Conservation (phyloP, 1,140 invertebrate species). For the Scaptomyza hsui region DNA sequence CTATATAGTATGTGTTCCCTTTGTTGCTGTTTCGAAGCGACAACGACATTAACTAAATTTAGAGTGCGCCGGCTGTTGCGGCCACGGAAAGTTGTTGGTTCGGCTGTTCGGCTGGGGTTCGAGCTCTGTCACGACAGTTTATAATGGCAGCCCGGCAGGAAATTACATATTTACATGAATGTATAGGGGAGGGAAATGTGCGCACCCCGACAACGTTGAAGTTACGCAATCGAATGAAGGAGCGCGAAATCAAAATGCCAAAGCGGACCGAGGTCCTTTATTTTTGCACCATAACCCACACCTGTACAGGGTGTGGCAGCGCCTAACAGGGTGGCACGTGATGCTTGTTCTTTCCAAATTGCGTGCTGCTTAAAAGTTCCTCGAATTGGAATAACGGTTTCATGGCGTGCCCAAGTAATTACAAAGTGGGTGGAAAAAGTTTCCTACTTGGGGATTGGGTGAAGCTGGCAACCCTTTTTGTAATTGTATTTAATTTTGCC, state of each 20-base stretch:
- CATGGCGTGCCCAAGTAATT: conserved; percentile 74
- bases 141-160: conserved; percentile 50
- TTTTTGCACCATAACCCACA: conserved; percentile 56
- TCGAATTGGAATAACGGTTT: conserved; percentile 21
- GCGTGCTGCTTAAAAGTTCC: conserved; percentile 48
- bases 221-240: conserved; percentile 73
- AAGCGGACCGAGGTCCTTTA: conserved; percentile 10
- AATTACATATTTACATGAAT: conserved; percentile 70
- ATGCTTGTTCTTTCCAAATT: conserved; percentile 75
- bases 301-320: conserved; percentile 35
- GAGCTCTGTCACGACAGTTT: conserved; percentile 12
- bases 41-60: conserved; percentile 74
- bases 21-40: conserved; percentile 33
- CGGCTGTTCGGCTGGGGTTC: not conserved
- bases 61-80: conserved; percentile 73
- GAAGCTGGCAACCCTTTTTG: conserved; percentile 31
- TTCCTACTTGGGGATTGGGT: too few species aligned
- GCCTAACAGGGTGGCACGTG: conserved; percentile 59
- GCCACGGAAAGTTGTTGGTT: too few species aligned
- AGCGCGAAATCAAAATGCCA: conserved; percentile 58
- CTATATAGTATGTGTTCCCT: conserved; percentile 11
- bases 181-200: conserved; percentile 2
- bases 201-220: conserved; percentile 35
- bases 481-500: conserved; percentile 73
- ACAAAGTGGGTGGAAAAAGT: conserved; percentile 19